Percentiles rank a stretch among this genome's conserved stretches.
Conservation (phyloP, 2,888 invertebrate species). For the Spodoptera littoralis region DNA sequence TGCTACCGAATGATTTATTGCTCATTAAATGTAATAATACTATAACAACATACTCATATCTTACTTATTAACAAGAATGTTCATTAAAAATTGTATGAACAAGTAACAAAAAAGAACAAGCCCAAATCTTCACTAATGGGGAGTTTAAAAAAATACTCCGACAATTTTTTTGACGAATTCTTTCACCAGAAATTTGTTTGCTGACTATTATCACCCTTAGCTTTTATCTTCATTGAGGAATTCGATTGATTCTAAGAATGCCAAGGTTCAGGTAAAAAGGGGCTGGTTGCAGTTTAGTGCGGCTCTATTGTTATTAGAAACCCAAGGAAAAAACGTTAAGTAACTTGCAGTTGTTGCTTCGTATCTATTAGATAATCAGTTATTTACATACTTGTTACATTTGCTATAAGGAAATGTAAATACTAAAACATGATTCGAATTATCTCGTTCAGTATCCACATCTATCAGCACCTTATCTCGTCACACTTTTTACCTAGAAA, state of each 20-base stretch:
- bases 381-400: background rate
- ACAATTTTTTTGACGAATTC: no score
- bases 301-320: conserved; percentile 7
- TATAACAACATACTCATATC: conserved; percentile 5
- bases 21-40: conserved; percentile 29
- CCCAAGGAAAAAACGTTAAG: conserved; percentile 4
- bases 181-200: no score
- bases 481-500: conserved; percentile 14
- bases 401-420: background rate
- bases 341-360: background rate
- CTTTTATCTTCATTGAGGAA: conserved; percentile 13
- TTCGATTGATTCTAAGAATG: conserved; percentile 50
- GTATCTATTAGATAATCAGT: conserved; percentile 1
- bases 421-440: conserved; percentile 2
- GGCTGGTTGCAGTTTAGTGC: conserved; percentile 10
- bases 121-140: no score
- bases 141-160: no score
- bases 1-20: conserved; percentile 42
- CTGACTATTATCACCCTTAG: conserved; percentile 8
- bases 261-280: conserved; percentile 48
- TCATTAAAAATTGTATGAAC: no score
- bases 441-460: background rate
- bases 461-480: conserved; percentile 4
- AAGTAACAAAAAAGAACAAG: no score
- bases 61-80: no score